Conservation (phyloP, 2,888 invertebrate genomes). For the Drosophila greeni region DNA sequence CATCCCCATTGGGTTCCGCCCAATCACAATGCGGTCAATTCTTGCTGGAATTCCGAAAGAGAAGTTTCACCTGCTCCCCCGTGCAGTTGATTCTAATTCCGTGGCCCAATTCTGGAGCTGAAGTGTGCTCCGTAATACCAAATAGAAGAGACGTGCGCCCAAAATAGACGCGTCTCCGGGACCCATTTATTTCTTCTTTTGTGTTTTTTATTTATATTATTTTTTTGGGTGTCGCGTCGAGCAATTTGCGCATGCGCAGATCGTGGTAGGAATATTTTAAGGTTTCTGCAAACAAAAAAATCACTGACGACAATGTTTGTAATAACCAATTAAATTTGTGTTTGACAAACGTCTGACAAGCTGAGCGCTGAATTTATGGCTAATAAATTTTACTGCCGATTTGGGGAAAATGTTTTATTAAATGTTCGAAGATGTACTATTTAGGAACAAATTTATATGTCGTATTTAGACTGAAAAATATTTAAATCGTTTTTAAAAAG, state of each 20-base stretch:
- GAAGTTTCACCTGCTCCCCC: slow-evolving; percentile 59
- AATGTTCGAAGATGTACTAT: background rate
- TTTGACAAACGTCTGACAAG: slow-evolving; percentile 62
- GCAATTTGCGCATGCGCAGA: slow-evolving; percentile 52
- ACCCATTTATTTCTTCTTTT: slow-evolving; percentile 10
- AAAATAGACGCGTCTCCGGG: slow-evolving; percentile 37
- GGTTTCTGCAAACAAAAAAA: slow-evolving; percentile 19
- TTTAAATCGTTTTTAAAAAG: background rate
- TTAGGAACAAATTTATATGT: background rate
- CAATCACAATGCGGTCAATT: slow-evolving; percentile 63
- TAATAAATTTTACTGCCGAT: slow-evolving; percentile 50
- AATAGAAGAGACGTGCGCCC: slow-evolving; percentile 58
- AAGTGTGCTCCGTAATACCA: slow-evolving; percentile 62
- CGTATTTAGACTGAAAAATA: background rate
- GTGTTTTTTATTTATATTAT: slow-evolving; percentile 3
- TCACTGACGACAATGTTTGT: slow-evolving; percentile 38
- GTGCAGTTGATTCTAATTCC: slow-evolving; percentile 62
- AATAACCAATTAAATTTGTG: slow-evolving; percentile 62
- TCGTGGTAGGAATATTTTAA: slow-evolving; percentile 44
- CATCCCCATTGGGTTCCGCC: slow-evolving; percentile 3
- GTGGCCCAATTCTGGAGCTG: slow-evolving; percentile 57
- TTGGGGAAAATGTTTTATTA: slow-evolving; percentile 18
- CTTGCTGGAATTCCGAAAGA: slow-evolving; percentile 53
- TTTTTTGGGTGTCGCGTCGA: slow-evolving; percentile 37
- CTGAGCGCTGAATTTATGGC: slow-evolving; percentile 51